Percentiles rank a stretch among this genome's conserved stretches.
phyloP scores from a whole-genome alignment of 2,797 vertebrate species.

The Pseudochirops cupreus region DNA sequence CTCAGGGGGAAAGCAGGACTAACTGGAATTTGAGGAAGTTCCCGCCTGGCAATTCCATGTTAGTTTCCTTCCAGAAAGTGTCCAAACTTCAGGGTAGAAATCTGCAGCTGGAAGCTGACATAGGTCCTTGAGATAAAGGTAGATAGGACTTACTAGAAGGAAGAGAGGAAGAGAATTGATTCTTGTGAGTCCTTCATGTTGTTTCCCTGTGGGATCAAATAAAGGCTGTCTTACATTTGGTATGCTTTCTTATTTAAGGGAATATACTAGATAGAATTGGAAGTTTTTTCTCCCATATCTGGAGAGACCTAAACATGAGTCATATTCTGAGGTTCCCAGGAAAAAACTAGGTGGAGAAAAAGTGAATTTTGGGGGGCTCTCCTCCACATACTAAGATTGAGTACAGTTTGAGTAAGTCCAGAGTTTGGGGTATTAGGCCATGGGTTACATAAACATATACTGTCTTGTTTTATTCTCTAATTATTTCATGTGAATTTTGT shows the following conservation, averaged over 20 bases:
- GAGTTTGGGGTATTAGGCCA: neutral
- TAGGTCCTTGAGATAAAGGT: neutral
- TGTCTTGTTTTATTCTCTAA: neutral
- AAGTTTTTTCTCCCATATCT: neutral
- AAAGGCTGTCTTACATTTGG: neutral
- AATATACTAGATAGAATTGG: neutral
- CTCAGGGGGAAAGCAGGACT: neutral
- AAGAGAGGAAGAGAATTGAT: neutral
- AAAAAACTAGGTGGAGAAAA: neutral
- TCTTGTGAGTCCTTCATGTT: neutral
- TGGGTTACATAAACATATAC: neutral
- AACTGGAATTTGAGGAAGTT: neutral
- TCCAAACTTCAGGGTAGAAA: neutral
- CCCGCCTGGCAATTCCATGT: neutral
- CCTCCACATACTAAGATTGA: neutral
- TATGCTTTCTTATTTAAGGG: slow-evolving; percentile 4
- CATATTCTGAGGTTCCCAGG: neutral
- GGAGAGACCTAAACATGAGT: neutral
- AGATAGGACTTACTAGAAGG: neutral
- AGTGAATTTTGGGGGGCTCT: neutral
- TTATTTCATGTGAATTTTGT: neutral
- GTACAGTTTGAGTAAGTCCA: neutral
- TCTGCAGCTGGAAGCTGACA: neutral
- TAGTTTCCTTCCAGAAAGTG: neutral
- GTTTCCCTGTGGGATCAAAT: neutral